A percentile compares a stretch with the other conserved stretches of the same genome.
phyloP scores from a whole-genome alignment of 2,888 invertebrate genomes.

The Orthosia gracilis region DNA sequence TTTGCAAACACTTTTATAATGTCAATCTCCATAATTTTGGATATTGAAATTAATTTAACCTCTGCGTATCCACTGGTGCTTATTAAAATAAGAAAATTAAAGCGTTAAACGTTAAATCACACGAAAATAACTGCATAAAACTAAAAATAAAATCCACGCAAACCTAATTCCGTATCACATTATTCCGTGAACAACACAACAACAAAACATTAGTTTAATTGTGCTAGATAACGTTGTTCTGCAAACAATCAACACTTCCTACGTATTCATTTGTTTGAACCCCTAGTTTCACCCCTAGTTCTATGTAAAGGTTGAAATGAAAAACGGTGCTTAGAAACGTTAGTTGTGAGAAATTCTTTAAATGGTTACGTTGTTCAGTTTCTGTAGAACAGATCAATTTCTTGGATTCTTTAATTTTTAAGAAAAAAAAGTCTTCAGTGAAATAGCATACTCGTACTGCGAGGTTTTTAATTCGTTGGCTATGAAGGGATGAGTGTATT shows the following conservation, averaged over 20 bases:
- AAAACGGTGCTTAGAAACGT: neutral
- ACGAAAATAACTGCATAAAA: neutral
- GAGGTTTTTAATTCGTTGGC: too few relatives aligned
- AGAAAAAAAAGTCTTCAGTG: too few relatives aligned
- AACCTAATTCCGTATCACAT: conserved; percentile 1
- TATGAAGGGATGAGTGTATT: too few relatives aligned
- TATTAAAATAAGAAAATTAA: neutral
- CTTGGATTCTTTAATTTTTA: too few relatives aligned
- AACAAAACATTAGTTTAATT: conserved; percentile 23
- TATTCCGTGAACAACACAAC: neutral
- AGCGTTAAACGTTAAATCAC: neutral
- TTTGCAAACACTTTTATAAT: too few relatives aligned
- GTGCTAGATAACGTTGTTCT: neutral
- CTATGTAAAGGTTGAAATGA: conserved; percentile 7
- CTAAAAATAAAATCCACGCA: neutral
- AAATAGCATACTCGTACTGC: too few relatives aligned
- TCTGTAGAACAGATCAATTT: neutral
- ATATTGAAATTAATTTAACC: too few relatives aligned
- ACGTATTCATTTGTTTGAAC: conserved; percentile 20
- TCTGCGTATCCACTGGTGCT: too few relatives aligned
- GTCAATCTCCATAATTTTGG: too few relatives aligned
- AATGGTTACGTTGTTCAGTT: neutral
- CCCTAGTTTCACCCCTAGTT: neutral
- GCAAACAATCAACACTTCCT: conserved; percentile 24
- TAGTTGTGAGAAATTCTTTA: neutral